Evolutionary conservation across 2,797 vertebrate genomes (phyloP), one percentile per base, ranked within the genome.

Genomic region (Acestrorhynchus altus): DNA sequence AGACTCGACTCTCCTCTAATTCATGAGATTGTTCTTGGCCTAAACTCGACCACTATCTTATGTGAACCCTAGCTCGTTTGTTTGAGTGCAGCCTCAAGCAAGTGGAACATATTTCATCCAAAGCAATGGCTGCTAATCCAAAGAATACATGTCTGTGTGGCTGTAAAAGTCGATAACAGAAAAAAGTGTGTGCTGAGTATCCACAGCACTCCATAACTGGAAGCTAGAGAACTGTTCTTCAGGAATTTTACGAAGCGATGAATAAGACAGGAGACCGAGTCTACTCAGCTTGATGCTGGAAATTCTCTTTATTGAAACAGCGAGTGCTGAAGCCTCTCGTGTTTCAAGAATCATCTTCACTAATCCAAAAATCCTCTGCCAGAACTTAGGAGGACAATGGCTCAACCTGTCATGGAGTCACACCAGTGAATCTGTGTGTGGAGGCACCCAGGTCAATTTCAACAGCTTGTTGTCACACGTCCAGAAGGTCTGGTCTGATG

Each of bases 371-470:
- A 31, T 22, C 18, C 22, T 39, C 39, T 68, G 52, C 46, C 66
- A 76, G 69, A 77, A 77, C 83, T 85, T 79, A 77, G 66, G 64
- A 81, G 54, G 76, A 77, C 69, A 81, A 72, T n/a, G n/a, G n/a
- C n/a, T n/a, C n/a, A n/a, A n/a, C n/a, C n/a, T n/a, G n/a, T n/a
- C n/a, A n/a, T n/a, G n/a, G n/a, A n/a, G n/a, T n/a, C n/a, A n/a
- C n/a, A n/a, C n/a, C n/a, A n/a, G n/a, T n/a, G n/a, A n/a, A n/a
- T n/a, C n/a, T n/a, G n/a, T n/a, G n/a, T n/a, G n/a, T n/a, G n/a
- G n/a, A n/a, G n/a, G n/a, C n/a, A n/a, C n/a, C n/a, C n/a, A n/a
- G n/a, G n/a, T n/a, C n/a, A n/a, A n/a, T n/a, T n/a, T n/a, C n/a
- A n/a, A n/a, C n/a, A n/a, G n/a, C n/a, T n/a, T n/a, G n/a, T n/a